Percentiles rank a stretch among this genome's conserved stretches.
Evolutionary conservation across 1,140 invertebrate species (phyloP).

Genomic region (Antheraea mylitta): DNA sequence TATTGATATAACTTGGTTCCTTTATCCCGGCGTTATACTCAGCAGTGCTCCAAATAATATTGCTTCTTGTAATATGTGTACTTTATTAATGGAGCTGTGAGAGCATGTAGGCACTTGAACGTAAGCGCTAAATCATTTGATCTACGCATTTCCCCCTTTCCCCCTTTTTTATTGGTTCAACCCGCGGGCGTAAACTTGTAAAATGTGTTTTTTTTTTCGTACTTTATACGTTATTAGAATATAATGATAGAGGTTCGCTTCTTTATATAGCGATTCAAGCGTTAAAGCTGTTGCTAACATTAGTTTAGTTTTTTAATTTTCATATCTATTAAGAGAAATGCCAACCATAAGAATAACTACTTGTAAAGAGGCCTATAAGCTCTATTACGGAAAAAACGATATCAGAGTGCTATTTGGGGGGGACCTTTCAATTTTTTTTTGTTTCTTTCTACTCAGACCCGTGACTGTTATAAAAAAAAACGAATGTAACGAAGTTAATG

Average conservation of each 20-base stretch:
- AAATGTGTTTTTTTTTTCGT: not conserved
- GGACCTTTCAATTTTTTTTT: not conserved
- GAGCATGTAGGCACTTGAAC: slow-evolving; percentile 16
- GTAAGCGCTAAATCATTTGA: slow-evolving; percentile 28
- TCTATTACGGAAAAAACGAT: too few relatives aligned
- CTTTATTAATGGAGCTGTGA: slow-evolving; percentile 27
- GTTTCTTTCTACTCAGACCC: not conserved
- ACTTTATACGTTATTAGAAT: not conserved
- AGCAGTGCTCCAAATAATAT: slow-evolving; percentile 15
- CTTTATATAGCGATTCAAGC: not conserved
- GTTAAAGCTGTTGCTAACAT: not conserved
- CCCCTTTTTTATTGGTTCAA: slow-evolving; percentile 21
- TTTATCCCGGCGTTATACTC: not conserved
- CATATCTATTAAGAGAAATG: too few relatives aligned
- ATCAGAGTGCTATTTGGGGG: not conserved
- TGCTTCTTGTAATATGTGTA: slow-evolving; percentile 26
- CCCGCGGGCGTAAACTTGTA: slow-evolving; percentile 3
- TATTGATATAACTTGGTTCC: slow-evolving; percentile 11
- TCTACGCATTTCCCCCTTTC: slow-evolving; percentile 19
- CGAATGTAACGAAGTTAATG: not conserved
- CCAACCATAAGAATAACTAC: too few relatives aligned
- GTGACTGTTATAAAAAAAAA: not conserved
- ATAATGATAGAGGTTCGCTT: not conserved
- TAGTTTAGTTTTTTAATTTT: not conserved
- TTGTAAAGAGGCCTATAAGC: too few relatives aligned